These are phyloP conservation scores for Diabrotica balteata DNA, from an alignment of 2,888 invertebrate species.

Conservation along the genomic window DNA sequence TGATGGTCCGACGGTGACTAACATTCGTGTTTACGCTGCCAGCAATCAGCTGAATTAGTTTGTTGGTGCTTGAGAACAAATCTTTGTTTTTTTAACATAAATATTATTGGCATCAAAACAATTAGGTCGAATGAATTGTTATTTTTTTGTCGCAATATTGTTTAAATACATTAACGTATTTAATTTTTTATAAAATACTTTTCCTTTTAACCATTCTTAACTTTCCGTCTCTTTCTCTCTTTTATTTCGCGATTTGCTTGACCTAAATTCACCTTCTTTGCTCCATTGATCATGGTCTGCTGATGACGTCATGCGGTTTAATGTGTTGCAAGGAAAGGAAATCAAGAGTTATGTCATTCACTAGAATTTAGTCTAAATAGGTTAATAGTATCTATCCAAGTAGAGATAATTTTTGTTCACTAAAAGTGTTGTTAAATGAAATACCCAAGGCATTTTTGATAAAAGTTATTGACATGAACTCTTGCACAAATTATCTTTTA, in stretches of 20 bases:
- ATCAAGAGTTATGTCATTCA: constrained; percentile 25
- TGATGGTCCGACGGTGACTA: neutral
- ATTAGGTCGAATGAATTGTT: constrained; percentile 1
- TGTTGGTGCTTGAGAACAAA: constrained; percentile 1
- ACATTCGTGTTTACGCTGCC: neutral
- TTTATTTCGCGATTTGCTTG: constrained; percentile 16
- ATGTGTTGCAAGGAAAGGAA: constrained; percentile 20
- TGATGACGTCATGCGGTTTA: constrained; percentile 27
- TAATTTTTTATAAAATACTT: neutral
- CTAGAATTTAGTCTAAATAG: neutral
- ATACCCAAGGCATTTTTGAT: no score
- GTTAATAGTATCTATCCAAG: no score
- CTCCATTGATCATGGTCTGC: constrained; percentile 31
- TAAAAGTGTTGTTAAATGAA: no score
- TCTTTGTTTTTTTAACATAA: constrained; percentile 10
- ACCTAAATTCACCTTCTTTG: constrained; percentile 32
- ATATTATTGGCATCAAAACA: constrained; percentile 8
- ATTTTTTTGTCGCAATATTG: neutral
- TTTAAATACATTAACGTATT: neutral
- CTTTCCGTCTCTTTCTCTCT: constrained; percentile 10
- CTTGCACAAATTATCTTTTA: no score
- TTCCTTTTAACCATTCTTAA: neutral
- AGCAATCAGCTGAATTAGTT: constrained; percentile 1
- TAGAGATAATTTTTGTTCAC: no score
- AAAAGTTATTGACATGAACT: no score